Base-by-base conservation (phyloP, 2,113 vertebrate species). In the Prunella himalayana region DNA sequence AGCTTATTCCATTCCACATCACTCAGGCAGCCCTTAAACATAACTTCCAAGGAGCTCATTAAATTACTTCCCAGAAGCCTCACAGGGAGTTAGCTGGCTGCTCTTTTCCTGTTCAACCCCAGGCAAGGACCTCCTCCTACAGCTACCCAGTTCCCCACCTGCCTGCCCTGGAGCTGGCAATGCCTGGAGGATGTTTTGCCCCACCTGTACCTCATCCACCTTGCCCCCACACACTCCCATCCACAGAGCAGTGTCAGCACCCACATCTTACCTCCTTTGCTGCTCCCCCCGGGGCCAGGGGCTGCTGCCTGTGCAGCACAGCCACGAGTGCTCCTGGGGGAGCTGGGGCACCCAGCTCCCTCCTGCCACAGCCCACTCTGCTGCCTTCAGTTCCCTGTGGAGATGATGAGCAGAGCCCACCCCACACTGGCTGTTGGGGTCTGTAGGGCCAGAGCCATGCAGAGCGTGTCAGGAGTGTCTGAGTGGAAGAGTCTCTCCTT, bases 381-480 rank as follows among this genome's bases (percentile, higher is more conserved):
- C 76, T 44, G 83, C 79, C 64, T 23, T 17, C 65, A 60, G 39
- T 63, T 25, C 4, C 1, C 23, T 1, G 13, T 11, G 8, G 1
- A 14, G 59, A 2, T 11, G 37, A 28, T 13, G 64, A 53, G 15
- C 5, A 23, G 8, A 45, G 51, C 90, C 79, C 42, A 1, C 41
- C 7, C 33, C 2, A 1, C 50, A 4, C 4, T 24, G 51, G 39
- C 81, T 77, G 60, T 25, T 28, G 7, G 61, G 42, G 47, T 39
- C 42, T 57, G 31, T 23, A 56, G 77, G 56, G 49, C 71, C 33
- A 47, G 57, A 53, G 53, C 0, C 5, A 42, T 13, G 44, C 39
- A 12, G n/a, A 42, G 31, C 0, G 0, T 9, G 11, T 7, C 41
- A 39, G 31, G 5, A 39, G 4, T 28, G 57, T 11, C 15, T n/a